Conservation (phyloP, 1,140 invertebrate species). For the Tetramorium alpestre region DNA sequence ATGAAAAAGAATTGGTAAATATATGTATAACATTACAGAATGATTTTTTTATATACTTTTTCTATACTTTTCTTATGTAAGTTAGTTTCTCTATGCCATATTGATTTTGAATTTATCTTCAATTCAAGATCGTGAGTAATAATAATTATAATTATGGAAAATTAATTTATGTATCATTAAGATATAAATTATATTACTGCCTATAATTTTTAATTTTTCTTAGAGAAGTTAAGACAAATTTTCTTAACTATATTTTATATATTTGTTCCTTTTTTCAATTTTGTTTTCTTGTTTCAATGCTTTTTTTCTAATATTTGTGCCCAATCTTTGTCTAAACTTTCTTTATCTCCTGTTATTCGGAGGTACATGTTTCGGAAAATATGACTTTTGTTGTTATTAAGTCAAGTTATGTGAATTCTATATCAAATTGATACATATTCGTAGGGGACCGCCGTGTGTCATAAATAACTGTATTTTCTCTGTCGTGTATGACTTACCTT, state of each 20-base stretch:
- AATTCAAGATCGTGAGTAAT: not conserved
- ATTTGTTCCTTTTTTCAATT: not conserved
- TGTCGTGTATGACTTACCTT: conserved; percentile 44
- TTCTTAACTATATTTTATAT: not conserved
- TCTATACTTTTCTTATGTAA: not conserved
- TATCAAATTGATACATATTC: conserved; percentile 1
- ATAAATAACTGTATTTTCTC: conserved; percentile 33
- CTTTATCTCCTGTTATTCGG: not conserved
- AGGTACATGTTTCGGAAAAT: not conserved
- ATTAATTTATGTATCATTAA: not conserved
- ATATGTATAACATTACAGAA: not conserved
- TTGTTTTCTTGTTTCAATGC: not conserved
- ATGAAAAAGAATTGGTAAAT: conserved; percentile 13
- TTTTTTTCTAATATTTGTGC: not conserved
- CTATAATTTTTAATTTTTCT: not conserved
- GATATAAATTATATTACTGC: not conserved
- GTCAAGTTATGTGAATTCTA: not conserved
- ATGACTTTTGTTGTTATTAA: not conserved
- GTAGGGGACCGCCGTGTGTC: not conserved
- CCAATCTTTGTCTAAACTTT: not conserved
- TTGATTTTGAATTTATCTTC: not conserved
- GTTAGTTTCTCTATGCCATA: not conserved
- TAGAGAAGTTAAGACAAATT: not conserved
- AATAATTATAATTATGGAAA: not conserved
- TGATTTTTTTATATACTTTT: not conserved